phyloP scores from a whole-genome alignment of 2,113 vertebrate species.

The Danionella cerebrum region DNA sequence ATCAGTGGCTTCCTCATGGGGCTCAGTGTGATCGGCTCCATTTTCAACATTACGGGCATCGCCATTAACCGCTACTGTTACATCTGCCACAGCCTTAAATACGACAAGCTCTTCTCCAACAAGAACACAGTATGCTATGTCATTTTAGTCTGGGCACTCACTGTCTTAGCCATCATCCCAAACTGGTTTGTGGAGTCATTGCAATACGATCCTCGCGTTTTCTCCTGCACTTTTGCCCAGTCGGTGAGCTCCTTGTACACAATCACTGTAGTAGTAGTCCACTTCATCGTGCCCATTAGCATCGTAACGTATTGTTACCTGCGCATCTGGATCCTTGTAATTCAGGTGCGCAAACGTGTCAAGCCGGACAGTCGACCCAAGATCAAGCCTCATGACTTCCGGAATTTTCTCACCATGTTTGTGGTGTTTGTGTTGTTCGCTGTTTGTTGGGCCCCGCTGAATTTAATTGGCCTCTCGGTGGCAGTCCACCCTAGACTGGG shows the following conservation, averaged over 20 bases:
- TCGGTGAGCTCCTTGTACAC: constrained; percentile 74
- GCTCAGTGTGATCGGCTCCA: constrained; percentile 74
- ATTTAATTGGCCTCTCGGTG: constrained; percentile 72
- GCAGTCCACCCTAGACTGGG: constrained; percentile 60
- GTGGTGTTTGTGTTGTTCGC: constrained; percentile 77
- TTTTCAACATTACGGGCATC: constrained; percentile 77
- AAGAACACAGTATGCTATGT: constrained; percentile 70
- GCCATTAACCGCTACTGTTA: constrained; percentile 78
- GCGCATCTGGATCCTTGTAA: constrained; percentile 72
- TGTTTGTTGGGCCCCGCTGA: constrained; percentile 74
- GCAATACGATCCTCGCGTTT: constrained; percentile 70
- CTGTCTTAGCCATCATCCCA: constrained; percentile 66
- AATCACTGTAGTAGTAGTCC: constrained; percentile 68
- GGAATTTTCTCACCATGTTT: constrained; percentile 78
- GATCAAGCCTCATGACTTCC: constrained; percentile 69
- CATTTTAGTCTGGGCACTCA: constrained; percentile 66
- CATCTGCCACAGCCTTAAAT: constrained; percentile 74
- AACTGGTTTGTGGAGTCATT: constrained; percentile 75
- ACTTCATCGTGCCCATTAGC: constrained; percentile 71
- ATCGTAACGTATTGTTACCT: constrained; percentile 77
- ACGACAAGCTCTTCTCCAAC: constrained; percentile 70
- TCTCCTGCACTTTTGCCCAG: constrained; percentile 76
- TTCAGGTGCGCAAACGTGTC: constrained; percentile 63
- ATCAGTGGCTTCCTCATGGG: constrained; percentile 77
- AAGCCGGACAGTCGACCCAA: constrained; percentile 63